Evolutionary conservation across 2,888 invertebrate species (phyloP), one percentile per base, ranked within the genome.

Genomic region (Carpatolechia fugitivella): DNA sequence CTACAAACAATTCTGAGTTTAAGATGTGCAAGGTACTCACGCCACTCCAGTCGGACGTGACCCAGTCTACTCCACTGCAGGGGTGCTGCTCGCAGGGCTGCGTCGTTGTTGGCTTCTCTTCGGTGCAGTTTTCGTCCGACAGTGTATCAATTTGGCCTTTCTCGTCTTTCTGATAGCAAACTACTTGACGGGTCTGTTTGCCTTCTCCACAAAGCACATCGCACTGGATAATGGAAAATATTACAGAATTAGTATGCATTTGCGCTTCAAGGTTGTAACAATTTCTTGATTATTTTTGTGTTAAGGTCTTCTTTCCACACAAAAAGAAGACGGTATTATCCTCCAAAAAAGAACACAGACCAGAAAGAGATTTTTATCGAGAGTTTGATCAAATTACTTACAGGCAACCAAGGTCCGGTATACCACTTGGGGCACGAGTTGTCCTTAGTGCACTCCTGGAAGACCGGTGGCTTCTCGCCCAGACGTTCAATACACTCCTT

Each of bases 31-130:
- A 24, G 6, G n/a, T n/a, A 85, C 93, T 93, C 86, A 98, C 98
- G 66, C 97, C 96, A 65, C 93, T 93, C 98, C 98, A 98, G 40
- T 94, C 93, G 0, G 97, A 94, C 6, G 94, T 85, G 52, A 97
- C 93, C 97, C 98, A 98, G 77, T 98, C 98, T 8, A 97, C 94
- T 4, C 98, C 98, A 57, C 95, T 96, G 74, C 98, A 98, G 0
- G 97, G 96, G 48, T 95, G 90, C 70, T 96, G 63, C 64, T 93
- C 91, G 75, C 99, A 99, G 11, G 87, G 59, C 70, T 94, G 92
- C 62, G 94, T 94, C 0, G 84, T 82, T 40, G 92, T 91, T 0
- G 98, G 97, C 71, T 94, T 95, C 64, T 93, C 92, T 40, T 92
- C 94, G 0, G 85, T 77, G 60, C 94, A 94, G 41, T 93, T 93